A percentile compares a stretch with the other conserved stretches of the same genome.
phyloP scores from a whole-genome alignment of 2,113 vertebrate species.

The Aldabrachelys gigantea region DNA sequence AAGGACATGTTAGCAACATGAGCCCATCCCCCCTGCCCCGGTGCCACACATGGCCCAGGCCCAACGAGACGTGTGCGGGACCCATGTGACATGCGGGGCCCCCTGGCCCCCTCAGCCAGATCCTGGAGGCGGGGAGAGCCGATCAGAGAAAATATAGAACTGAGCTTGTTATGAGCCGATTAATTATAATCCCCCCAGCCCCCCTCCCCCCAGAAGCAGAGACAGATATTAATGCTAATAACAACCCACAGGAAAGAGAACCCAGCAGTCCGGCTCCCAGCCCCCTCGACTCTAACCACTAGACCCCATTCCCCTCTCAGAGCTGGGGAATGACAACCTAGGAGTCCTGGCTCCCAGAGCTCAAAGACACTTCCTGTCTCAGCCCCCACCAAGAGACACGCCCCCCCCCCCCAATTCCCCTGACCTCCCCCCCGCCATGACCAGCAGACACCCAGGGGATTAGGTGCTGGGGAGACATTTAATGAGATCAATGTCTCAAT shows the following conservation, averaged over 20 bases:
- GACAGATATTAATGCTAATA: not conserved
- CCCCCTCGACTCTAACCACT: not conserved
- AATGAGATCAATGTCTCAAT: not conserved
- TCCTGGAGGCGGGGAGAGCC: not conserved
- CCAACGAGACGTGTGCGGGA: not conserved
- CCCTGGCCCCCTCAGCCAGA: not conserved
- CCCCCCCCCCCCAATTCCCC: not conserved
- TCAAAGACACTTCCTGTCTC: not conserved
- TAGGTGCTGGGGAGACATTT: not conserved
- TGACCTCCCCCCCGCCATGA: not conserved
- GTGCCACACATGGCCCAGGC: not conserved
- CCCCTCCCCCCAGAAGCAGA: not conserved
- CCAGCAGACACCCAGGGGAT: not conserved
- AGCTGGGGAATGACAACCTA: too few relatives aligned
- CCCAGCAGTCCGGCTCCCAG: too few relatives aligned
- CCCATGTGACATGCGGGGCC: not conserved
- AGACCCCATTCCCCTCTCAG: not conserved
- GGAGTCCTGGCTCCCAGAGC: not conserved
- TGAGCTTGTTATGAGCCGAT: conserved; percentile 4
- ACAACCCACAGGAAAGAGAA: too few relatives aligned
- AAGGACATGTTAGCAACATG: not conserved
- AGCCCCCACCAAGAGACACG: not conserved
- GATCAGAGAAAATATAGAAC: not conserved
- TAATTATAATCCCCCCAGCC: not conserved
- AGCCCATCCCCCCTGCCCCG: too few relatives aligned